A percentile compares a stretch with the other conserved stretches of the same genome.
Evolutionary conservation across 2,888 invertebrate species (phyloP).

Genomic region (Formica aserva): DNA sequence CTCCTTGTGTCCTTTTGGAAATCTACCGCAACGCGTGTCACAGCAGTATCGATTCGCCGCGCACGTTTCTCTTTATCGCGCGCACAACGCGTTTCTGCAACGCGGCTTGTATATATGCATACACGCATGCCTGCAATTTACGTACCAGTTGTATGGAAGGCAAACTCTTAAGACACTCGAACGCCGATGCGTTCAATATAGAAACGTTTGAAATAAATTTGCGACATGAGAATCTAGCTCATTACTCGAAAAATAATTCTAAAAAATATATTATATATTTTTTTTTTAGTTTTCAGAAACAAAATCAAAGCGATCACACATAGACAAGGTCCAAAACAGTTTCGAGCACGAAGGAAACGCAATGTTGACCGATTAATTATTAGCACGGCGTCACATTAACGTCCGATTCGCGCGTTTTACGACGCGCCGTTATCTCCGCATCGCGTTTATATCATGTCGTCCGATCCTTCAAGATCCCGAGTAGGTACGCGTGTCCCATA

Average conservation of each 20-base stretch:
- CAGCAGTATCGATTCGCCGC: slow-evolving; percentile 43
- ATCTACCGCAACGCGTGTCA: slow-evolving; percentile 39
- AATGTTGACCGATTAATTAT: not conserved
- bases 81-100: slow-evolving; percentile 15
- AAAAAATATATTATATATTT: not conserved
- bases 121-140: not conserved
- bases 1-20: slow-evolving; percentile 33
- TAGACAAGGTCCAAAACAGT: no score
- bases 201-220: not conserved
- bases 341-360: not conserved
- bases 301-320: not conserved
- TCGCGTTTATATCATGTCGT: not conserved
- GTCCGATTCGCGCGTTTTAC: slow-evolving; percentile 11
- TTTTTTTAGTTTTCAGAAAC: not conserved
- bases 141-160: not conserved
- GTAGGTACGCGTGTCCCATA: not conserved
- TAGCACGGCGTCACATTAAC: not conserved
- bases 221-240: not conserved
- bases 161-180: not conserved
- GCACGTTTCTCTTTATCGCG: slow-evolving; percentile 48
- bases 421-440: not conserved
- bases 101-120: not conserved
- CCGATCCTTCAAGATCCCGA: not conserved
- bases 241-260: not conserved
- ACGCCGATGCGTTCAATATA: not conserved